Conservation (phyloP, 2,797 vertebrate genomes). For the Platyrinchus mystaceus region DNA sequence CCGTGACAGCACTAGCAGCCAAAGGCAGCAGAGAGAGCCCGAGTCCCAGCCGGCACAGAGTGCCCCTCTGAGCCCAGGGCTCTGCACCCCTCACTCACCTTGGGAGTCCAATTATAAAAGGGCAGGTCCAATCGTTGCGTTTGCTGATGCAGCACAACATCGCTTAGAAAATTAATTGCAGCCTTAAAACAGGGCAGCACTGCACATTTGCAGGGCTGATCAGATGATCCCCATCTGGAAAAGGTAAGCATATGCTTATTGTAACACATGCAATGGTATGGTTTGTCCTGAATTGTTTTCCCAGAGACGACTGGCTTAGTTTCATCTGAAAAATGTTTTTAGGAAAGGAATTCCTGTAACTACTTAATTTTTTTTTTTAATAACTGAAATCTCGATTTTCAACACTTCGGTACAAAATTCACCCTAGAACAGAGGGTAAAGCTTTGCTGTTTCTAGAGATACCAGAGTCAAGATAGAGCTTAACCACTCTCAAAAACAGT, state of each 20-base stretch:
- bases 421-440: not conserved
- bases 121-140: not conserved
- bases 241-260: not conserved
- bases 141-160: not conserved
- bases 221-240: conserved; percentile 10
- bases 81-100: not conserved
- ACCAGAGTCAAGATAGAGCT: not conserved
- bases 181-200: not conserved
- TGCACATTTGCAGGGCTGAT: not conserved
- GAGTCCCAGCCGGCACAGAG: not conserved
- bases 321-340: conserved; percentile 12
- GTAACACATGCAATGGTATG: not conserved
- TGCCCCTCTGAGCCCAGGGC: not conserved
- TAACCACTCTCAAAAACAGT: fast-evolving
- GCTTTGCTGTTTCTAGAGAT: not conserved
- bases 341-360: conserved; percentile 3
- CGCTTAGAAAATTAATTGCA: not conserved
- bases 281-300: not conserved
- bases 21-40: fast-evolving
- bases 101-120: fast-evolving
- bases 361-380: not conserved
- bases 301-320: not conserved
- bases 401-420: not conserved
- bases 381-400: not conserved
- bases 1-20: not conserved